These are phyloP conservation scores for Eurypyga helias DNA, from an alignment of 2,113 vertebrate genomes.

Conservation along the genomic window DNA sequence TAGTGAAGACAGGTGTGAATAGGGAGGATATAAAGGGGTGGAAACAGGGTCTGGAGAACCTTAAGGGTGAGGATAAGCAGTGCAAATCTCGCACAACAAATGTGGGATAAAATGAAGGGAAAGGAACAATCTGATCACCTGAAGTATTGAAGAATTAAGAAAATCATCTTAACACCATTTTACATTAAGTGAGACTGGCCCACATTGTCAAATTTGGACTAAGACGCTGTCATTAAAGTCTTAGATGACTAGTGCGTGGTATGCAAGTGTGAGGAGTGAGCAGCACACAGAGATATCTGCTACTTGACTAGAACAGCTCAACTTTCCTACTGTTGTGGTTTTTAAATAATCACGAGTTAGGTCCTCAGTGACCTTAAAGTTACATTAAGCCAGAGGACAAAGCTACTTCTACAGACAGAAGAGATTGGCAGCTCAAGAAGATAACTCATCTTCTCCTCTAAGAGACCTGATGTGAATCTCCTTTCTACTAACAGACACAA, in stretches of 20 bases:
- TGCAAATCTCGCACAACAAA: background rate
- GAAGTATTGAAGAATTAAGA: background rate
- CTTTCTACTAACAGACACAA: background rate
- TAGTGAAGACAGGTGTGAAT: background rate
- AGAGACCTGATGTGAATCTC: background rate
- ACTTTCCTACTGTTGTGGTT: background rate
- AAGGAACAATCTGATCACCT: background rate
- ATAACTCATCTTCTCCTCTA: background rate
- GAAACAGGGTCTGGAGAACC: background rate
- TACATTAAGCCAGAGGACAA: background rate
- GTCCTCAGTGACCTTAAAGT: background rate
- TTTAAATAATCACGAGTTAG: background rate
- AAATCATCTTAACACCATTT: background rate
- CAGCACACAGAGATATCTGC: background rate
- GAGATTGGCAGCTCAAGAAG: background rate
- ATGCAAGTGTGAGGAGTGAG: background rate
- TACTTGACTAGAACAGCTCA: background rate
- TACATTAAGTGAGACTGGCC: background rate
- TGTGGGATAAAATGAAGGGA: background rate
- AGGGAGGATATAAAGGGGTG: rapidly evolving
- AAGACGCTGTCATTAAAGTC: background rate
- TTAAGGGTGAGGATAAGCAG: background rate
- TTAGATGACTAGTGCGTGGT: background rate
- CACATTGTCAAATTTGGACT: background rate
- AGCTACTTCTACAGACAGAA: background rate